A percentile compares a stretch with the other conserved stretches of the same genome.
phyloP scores from a whole-genome alignment of 2,113 vertebrate species.

The Hypocryptadius cinnamomeus region DNA sequence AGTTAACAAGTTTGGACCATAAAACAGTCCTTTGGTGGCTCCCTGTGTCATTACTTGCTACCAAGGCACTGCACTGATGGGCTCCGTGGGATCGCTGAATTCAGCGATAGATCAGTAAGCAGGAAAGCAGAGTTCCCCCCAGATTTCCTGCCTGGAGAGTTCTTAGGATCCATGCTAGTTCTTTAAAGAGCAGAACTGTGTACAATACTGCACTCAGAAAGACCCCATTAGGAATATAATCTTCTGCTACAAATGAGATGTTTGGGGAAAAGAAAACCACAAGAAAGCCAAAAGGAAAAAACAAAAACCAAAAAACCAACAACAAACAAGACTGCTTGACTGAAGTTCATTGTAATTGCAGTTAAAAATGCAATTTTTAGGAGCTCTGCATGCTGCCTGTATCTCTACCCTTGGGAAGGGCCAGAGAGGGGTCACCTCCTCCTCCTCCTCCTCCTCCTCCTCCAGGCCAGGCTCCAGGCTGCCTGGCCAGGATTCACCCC shows the following conservation, averaged over 20 bases:
- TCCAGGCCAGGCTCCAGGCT: background rate
- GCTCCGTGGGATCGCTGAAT: conserved; percentile 10
- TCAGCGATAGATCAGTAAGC: conserved; percentile 32
- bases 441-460: background rate
- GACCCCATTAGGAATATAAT: conserved; percentile 37
- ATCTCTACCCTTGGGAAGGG: background rate
- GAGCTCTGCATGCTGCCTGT: background rate
- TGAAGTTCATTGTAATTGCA: background rate
- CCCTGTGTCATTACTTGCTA: background rate
- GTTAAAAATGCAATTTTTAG: background rate
- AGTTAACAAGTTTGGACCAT: background rate
- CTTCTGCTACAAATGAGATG: conserved; percentile 48
- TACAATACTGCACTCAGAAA: conserved; percentile 18
- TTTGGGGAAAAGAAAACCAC: background rate
- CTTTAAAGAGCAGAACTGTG: conserved; percentile 58
- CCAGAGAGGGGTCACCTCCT: background rate
- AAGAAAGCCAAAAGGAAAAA: background rate
- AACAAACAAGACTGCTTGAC: background rate
- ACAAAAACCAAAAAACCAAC: background rate
- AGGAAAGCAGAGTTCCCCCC: conserved; percentile 37
- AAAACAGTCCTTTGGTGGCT: conserved; percentile 15
- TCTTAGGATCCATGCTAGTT: conserved; percentile 36
- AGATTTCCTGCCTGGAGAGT: conserved; percentile 44
- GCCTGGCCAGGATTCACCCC: background rate
- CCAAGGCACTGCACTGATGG: conserved; percentile 20